These are phyloP conservation scores for Augochlora pura DNA, from an alignment of 1,140 invertebrate genomes.

Conservation along the genomic window DNA sequence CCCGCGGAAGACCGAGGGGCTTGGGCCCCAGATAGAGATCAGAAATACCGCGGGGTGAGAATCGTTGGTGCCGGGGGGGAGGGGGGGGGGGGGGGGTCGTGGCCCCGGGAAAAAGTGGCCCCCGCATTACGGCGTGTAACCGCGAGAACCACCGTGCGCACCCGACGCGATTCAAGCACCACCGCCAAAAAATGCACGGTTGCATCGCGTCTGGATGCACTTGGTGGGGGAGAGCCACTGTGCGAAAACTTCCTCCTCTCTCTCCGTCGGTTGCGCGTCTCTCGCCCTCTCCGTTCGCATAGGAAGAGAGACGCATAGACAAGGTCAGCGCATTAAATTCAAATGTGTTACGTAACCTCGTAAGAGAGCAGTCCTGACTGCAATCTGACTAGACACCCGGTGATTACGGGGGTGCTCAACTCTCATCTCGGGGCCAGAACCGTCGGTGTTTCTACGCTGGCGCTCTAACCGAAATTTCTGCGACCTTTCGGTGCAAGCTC, in stretches of 20 bases:
- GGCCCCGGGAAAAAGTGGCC: conserved; percentile 26
- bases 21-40: neutral
- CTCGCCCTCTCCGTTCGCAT: conserved; percentile 55
- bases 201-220: conserved; percentile 57
- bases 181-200: conserved; percentile 59
- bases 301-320: conserved; percentile 76
- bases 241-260: conserved; percentile 62
- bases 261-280: conserved; percentile 41
- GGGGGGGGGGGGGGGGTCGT: too few species aligned
- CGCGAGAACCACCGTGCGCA: conserved; percentile 30
- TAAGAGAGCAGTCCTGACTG: conserved; percentile 68
- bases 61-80: too few species aligned
- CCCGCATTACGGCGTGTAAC: conserved; percentile 5
- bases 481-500: neutral
- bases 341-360: conserved; percentile 75
- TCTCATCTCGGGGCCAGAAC: conserved; percentile 10
- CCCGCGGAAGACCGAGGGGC: too few species aligned
- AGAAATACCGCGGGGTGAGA: neutral
- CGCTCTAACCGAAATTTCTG: neutral
- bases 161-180: conserved; percentile 40
- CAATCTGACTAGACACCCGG: conserved; percentile 73
- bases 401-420: conserved; percentile 74
- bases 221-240: conserved; percentile 51
- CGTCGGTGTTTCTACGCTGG: neutral
- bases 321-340: conserved; percentile 76